Conservation (phyloP, 2,797 vertebrate genomes). For the Darevskia mixta region DNA sequence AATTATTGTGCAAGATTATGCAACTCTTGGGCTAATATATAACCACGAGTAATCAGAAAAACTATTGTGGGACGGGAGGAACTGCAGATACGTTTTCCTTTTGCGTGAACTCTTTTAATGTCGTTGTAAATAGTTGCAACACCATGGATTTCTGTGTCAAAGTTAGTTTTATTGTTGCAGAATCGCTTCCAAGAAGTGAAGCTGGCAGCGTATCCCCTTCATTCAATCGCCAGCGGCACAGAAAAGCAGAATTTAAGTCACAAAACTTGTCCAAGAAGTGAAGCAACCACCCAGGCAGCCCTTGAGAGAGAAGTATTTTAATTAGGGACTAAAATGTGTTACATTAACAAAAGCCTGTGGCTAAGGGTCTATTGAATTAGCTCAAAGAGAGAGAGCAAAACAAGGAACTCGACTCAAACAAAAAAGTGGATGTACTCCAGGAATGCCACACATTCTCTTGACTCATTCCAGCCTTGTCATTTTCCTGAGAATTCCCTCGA, state of each 20-base stretch:
- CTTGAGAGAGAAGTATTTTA: not conserved
- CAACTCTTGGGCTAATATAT: not conserved
- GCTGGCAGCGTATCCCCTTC: constrained; percentile 9
- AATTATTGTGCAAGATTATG: not conserved
- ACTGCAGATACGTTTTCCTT: not conserved
- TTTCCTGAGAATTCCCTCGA: constrained; percentile 67
- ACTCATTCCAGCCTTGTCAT: constrained; percentile 68
- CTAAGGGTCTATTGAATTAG: not conserved
- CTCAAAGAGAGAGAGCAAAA: not conserved
- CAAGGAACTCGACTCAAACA: constrained; percentile 43
- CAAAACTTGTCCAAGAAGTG: not conserved
- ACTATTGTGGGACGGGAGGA: not conserved
- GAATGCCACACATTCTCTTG: constrained; percentile 58
- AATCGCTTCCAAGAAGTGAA: constrained; percentile 19
- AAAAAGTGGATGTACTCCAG: constrained; percentile 55
- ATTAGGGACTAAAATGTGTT: not conserved
- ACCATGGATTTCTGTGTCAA: constrained; percentile 3
- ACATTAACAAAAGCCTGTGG: not conserved
- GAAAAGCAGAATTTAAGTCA: constrained; percentile 9
- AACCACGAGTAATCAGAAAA: not conserved
- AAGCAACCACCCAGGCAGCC: not conserved
- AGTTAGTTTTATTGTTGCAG: constrained; percentile 2
- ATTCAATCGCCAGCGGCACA: not conserved
- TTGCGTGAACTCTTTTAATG: not conserved
- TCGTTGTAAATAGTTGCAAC: not conserved